phyloP scores from a whole-genome alignment of 92 coral and sea anemone species.

The Phenganax stokvisi region DNA sequence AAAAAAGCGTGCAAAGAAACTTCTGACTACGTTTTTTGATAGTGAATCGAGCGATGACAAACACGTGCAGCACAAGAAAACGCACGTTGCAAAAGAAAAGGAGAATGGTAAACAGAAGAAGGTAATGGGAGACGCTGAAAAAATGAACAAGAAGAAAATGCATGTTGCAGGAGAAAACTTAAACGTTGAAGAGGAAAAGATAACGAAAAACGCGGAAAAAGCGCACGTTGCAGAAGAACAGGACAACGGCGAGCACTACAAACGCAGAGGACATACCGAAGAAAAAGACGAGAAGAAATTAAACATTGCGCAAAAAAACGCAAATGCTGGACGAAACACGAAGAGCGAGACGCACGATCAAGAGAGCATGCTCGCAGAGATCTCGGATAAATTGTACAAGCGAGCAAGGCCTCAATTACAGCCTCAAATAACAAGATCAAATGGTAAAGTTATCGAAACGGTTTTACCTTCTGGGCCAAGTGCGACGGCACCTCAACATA shows the following conservation, averaged over 20 bases:
- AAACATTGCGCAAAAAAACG: too few species aligned
- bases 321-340: neutral
- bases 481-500: constrained; percentile 13
- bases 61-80: neutral
- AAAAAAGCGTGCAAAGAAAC: constrained; percentile 3
- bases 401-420: neutral
- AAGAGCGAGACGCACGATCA: neutral
- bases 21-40: constrained; percentile 20
- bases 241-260: neutral
- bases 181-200: neutral
- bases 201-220: neutral
- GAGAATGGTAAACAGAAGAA: neutral
- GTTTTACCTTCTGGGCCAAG: constrained; percentile 21
- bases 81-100: neutral
- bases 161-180: neutral
- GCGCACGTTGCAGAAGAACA: neutral
- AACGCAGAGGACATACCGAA: too few species aligned
- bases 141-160: neutral
- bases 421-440: neutral
- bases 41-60: constrained; percentile 14
- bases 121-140: neutral
- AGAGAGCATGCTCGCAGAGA: neutral
- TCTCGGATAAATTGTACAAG: constrained; percentile 3
- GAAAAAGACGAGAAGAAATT: too few species aligned
- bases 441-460: constrained; percentile 21